Evolutionary conservation across 1,140 invertebrate genomes (phyloP).

Genomic region (Dinoponera quadriceps): DNA sequence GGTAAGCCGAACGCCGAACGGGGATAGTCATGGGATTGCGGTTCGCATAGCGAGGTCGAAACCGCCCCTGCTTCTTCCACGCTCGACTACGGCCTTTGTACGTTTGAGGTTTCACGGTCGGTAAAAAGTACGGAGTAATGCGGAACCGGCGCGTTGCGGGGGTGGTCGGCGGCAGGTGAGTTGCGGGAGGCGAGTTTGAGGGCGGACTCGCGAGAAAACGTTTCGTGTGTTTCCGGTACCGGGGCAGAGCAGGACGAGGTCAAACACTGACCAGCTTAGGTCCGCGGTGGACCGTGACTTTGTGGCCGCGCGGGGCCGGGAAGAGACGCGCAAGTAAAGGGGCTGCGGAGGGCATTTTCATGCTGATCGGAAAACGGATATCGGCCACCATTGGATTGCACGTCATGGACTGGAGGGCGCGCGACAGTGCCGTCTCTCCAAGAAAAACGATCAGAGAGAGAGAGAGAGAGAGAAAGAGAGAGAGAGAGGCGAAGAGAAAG

Average conservation of each 20-base stretch:
- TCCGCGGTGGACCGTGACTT: constrained; percentile 55
- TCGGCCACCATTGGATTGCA: constrained; percentile 39
- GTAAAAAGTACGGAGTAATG: constrained; percentile 76
- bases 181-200: constrained; percentile 47
- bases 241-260: constrained; percentile 33
- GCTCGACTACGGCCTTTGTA: constrained; percentile 75
- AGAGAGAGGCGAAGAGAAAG: constrained; percentile 10
- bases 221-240: constrained; percentile 65
- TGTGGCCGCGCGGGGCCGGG: not conserved
- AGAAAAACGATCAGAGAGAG: constrained; percentile 17
- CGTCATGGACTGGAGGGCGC: not conserved
- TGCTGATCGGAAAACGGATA: constrained; percentile 41
- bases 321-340: not conserved
- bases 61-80: constrained; percentile 64
- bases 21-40: constrained; percentile 67
- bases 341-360: constrained; percentile 39
- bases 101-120: constrained; percentile 78
- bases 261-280: constrained; percentile 63
- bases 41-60: constrained; percentile 71
- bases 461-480: constrained; percentile 4
- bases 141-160: constrained; percentile 25
- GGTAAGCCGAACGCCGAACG: constrained; percentile 44
- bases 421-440: constrained; percentile 5
- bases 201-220: constrained; percentile 65
- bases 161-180: not conserved